Evolutionary conservation across 2,113 vertebrate species (phyloP), one percentile per base, ranked within the genome.

Genomic region (Festucalex cinctus): DNA sequence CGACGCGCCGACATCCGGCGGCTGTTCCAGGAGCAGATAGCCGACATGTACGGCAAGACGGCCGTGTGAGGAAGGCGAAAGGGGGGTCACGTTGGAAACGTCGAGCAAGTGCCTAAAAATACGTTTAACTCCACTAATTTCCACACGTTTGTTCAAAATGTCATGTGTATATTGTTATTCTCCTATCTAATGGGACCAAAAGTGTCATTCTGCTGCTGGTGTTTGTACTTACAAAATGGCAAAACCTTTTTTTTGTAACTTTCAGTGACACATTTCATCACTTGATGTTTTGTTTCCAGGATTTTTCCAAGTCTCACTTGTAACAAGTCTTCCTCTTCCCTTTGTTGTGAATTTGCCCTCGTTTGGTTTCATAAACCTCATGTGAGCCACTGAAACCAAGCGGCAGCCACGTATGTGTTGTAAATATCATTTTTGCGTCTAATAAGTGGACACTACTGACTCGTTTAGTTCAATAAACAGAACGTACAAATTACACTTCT

Each of bases 21-120:
- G 19, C 67, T 78, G 63, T 93, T 93, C 80, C 86, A 90, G 66
- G 81, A 90, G 73, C 89, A 92, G 77, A 88, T 93, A 66, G 39
- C 80, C 10, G 85, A 22, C 69, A 90, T 93, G 88, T 93, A 93
- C 90, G 83, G 74, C 70, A 88, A 87, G 80, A 83, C 75, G 0
- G n/a, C 78, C 37, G 22, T 79, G 64, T 86, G 73, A 70, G 79
- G 75, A 10, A 51, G n/a, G 28, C 16, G 6, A 8, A 32, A 26
- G n/a, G n/a, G n/a, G n/a, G n/a, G n/a, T n/a, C n/a, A 19, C 12
- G 2, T 32, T 20, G 32, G 22, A 26, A 56, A 56, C 56, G 19
- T 4, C 10, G 9, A 24, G 8, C 44, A 73, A 57, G 62, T 76
- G 73, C 68, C 63, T 83, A 72, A 75, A 78, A n/a, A 46, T 70